Evolutionary conservation across 2,888 invertebrate genomes (phyloP), one percentile per base, ranked within the genome.

Genomic region (Drosophila neutralis): DNA sequence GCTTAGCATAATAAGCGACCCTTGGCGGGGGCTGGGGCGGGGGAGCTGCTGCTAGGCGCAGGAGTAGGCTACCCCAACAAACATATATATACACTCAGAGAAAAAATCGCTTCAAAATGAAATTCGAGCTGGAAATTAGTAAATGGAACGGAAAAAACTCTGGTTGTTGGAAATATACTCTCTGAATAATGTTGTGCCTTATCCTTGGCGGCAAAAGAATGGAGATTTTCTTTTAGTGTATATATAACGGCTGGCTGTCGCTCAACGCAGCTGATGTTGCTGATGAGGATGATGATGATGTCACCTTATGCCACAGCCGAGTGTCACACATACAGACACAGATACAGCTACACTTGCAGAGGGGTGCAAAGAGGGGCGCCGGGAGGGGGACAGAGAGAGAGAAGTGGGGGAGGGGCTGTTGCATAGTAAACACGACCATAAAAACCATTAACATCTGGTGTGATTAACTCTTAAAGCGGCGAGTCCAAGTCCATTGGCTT

Each of bases 371-470:
- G 56, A 13, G n/a, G 27, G 11, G 33, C 10, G 31, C 31, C 7
- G 2, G 15, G 24, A 27, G 24, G 45, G 24, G 29, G 40, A 10
- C 42, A 21, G 13, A 42, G 24, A 8, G 10, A n/a, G n/a, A n/a
- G 27, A 8, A 7, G 27, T 18, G 38, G 27, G 8, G 38, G 29
- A 33, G 21, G 52, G 21, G 31, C 13, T 27, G 54, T 7, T 24
- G 58, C 69, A 75, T 69, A 80, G 85, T 83, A 88, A 91, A 89
- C 86, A 90, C 80, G 81, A 81, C 75, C 89, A 89, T 91, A 90
- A 91, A 91, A 91, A 83, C 89, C 91, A 92, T 90, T 90, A 91
- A 92, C 92, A 92, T 91, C 92, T 91, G 92, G 91, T 83, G 84
- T 90, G 91, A 92, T 92, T 92, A 91, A 92, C 92, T 90, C 90